Evolutionary conservation across 2,888 invertebrate species (phyloP).

Genomic region (Coelinius sp.): DNA sequence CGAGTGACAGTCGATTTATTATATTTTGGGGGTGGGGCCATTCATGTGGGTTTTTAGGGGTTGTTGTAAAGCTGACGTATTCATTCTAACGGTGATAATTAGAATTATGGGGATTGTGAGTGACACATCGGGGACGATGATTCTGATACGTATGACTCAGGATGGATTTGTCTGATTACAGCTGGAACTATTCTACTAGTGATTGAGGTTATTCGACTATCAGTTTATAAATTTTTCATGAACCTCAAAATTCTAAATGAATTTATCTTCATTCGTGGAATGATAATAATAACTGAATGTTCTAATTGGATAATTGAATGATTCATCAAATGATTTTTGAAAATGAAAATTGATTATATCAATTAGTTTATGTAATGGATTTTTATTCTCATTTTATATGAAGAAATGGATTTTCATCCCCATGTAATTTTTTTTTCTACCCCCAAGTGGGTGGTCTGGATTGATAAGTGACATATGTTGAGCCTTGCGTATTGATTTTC

Average conservation of each 20-base stretch:
- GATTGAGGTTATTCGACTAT: not conserved
- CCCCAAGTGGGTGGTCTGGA: not conserved
- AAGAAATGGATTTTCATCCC: no score
- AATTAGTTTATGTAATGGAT: no score
- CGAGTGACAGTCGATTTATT: constrained; percentile 14
- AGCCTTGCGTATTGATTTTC: constrained; percentile 8
- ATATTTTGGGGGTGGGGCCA: not conserved
- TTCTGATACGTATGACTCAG: not conserved
- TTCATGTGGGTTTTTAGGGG: not conserved
- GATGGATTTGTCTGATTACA: not conserved
- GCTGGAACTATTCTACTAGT: not conserved
- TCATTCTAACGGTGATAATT: not conserved
- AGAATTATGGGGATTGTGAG: constrained; percentile 3
- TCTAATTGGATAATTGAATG: not conserved
- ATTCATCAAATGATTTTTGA: no score
- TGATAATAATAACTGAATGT: no score
- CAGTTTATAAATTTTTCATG: not conserved
- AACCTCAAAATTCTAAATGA: not conserved
- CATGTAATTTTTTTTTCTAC: not conserved
- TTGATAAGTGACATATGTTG: constrained; percentile 2
- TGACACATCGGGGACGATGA: not conserved
- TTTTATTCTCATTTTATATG: no score
- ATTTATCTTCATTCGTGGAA: not conserved
- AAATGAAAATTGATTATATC: no score
- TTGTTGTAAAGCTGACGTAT: not conserved